Evolutionary conservation across 2,888 invertebrate genomes (phyloP), one percentile per base, ranked within the genome.

Genomic region (Xanthostigma xanthostigma): DNA sequence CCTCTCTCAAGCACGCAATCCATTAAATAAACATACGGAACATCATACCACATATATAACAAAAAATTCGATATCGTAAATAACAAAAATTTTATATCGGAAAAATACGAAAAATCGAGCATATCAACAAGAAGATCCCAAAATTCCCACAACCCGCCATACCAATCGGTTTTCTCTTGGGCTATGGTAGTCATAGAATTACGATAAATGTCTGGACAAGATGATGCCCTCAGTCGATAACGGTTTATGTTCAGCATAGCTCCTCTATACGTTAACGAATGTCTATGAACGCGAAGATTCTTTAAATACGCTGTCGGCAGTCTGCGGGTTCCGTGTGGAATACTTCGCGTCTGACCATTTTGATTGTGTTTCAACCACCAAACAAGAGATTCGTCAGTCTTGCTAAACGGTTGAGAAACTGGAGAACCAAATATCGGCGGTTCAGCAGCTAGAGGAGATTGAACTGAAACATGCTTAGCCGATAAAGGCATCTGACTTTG

Each of bases 1-100:
- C 86, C 86, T 64, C 81, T 72, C 60, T 76, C 75, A 41, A 78
- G 74, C 9, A 84, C 87, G 63, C 81, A 79, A 63, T 93, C 92
- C 2, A 86, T 80, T 55, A 92, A 75, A 70, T 90, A 94, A 56
- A 94, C 85, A 65, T 94, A 94, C 2, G 92, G 91, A 49, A 93
- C 88, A 64, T 94, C 93, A 67, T 87, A 87, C 86, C 92, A 92
- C 59, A 87, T 83, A 71, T 93, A 93, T 53, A 94, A 73, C 17
- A 92, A 72, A 65, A 92, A 89, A 70, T 92, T 93, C 50, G 91
- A 91, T 14, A 92, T 63, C 27, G 87, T 81, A 69, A 93, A 92
- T 46, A 87, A 68, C 34, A 84, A 68, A 68, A 85, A 89, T 54
- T 73, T 76, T 17, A 74, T 74, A 65, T 87, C 85, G 45, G 72